These are phyloP conservation scores for Drosophila subquinaria DNA, from an alignment of 2,888 invertebrate genomes.

Conservation along the genomic window DNA sequence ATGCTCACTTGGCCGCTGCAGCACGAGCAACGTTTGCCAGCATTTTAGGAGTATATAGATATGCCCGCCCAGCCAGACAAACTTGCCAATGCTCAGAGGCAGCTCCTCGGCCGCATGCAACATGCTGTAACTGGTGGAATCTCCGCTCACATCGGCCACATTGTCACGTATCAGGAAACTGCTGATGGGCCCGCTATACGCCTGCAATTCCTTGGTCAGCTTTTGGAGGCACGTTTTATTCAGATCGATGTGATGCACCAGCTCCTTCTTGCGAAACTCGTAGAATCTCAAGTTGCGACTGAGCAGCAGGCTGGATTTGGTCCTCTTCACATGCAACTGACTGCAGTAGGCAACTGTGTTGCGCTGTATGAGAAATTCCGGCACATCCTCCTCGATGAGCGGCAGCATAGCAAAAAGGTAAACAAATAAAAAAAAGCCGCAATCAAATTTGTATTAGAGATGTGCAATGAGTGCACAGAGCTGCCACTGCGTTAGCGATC, in stretches of 20 bases:
- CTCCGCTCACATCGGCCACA: conserved; percentile 18
- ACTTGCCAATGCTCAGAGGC: conserved; percentile 78
- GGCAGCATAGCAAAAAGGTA: conserved; percentile 51
- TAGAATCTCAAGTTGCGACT: conserved; percentile 74
- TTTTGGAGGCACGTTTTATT: conserved; percentile 48
- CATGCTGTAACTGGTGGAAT: conserved; percentile 49
- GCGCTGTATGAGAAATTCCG: conserved; percentile 57
- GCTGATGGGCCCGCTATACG: conserved; percentile 67
- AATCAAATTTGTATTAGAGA: conserved; percentile 17
- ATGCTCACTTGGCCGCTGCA: conserved; percentile 52
- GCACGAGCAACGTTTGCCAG: conserved; percentile 77
- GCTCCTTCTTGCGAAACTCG: conserved; percentile 74
- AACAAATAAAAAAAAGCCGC: conserved; percentile 4
- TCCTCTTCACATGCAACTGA: conserved; percentile 41
- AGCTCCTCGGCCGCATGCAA: conserved; percentile 50
- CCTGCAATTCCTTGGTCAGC: conserved; percentile 31
- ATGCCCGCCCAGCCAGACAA: conserved; percentile 69
- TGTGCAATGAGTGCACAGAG: conserved; percentile 20
- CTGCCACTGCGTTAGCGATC: not conserved
- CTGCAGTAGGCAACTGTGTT: conserved; percentile 51
- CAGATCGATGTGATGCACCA: conserved; percentile 74
- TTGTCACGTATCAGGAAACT: conserved; percentile 56
- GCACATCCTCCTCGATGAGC: conserved; percentile 54
- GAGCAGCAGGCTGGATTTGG: conserved; percentile 62
- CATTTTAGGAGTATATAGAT: conserved; percentile 78